These are phyloP conservation scores for Chlorocebus sabaeus DNA, from an alignment of 2,113 vertebrate genomes.

Conservation along the genomic window DNA sequence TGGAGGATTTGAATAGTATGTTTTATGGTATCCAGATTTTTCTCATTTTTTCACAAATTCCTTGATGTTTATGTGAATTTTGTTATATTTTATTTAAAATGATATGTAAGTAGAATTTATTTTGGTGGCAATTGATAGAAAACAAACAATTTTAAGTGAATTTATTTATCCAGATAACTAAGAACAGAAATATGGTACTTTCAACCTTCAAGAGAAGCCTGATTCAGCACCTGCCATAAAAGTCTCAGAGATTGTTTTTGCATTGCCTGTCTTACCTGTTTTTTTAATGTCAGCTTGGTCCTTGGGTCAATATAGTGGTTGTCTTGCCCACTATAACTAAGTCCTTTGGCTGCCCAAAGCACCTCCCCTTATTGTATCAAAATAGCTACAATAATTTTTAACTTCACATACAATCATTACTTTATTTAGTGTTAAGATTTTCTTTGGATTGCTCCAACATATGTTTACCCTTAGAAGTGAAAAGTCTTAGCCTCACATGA, in stretches of 20 bases:
- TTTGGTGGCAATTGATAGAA: fast-evolving
- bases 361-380: neutral
- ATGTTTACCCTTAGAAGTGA: neutral
- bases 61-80: neutral
- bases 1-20: neutral
- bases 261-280: neutral
- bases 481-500: neutral
- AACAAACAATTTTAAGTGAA: neutral
- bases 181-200: neutral
- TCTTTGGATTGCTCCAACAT: neutral
- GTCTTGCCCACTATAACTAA: neutral
- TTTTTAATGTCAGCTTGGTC: neutral
- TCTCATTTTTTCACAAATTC: neutral
- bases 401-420: neutral
- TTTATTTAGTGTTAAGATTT: neutral
- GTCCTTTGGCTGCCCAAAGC: neutral
- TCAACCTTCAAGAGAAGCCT: neutral
- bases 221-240: neutral
- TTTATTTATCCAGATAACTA: neutral
- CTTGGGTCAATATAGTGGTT: neutral
- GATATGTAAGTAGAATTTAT: neutral
- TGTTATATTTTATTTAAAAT: neutral
- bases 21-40: neutral
- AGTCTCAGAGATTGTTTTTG: neutral
- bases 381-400: neutral